Evolutionary conservation across 2,113 vertebrate genomes (phyloP).

Genomic region (Centropus bengalensis): DNA sequence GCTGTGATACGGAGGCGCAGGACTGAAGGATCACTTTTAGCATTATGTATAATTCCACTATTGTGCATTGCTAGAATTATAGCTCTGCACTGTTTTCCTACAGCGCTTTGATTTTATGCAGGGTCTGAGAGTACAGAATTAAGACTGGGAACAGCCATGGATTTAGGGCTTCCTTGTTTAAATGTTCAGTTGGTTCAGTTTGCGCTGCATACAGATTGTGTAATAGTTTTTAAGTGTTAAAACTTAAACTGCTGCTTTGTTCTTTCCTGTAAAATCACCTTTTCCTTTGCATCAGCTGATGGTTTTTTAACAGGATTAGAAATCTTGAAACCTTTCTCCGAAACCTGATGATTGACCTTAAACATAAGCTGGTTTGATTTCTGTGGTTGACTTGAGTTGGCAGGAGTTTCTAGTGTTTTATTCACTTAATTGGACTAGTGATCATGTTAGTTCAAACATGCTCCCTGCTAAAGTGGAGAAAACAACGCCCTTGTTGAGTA

Average conservation of each 20-base stretch:
- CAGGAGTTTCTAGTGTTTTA: background rate
- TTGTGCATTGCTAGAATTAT: background rate
- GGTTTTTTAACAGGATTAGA: background rate
- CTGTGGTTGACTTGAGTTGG: background rate
- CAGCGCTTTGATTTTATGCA: background rate
- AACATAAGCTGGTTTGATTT: background rate
- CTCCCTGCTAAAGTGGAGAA: background rate
- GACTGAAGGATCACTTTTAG: background rate
- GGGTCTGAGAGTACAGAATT: background rate
- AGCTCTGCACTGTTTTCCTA: background rate
- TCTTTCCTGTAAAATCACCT: background rate
- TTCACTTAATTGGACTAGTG: background rate
- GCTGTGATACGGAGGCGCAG: background rate
- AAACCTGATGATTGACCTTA: background rate
- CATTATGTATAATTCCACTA: background rate
- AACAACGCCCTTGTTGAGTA: background rate
- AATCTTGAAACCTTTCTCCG: background rate
- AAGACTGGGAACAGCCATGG: background rate
- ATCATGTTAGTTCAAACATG: background rate
- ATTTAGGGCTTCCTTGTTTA: background rate
- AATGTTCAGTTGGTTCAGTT: background rate
- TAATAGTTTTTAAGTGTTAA: background rate
- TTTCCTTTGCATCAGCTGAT: background rate
- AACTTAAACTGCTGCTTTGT: background rate
- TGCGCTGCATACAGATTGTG: background rate